Conservation (phyloP, 2,113 vertebrate species). For the Gobius niger region DNA sequence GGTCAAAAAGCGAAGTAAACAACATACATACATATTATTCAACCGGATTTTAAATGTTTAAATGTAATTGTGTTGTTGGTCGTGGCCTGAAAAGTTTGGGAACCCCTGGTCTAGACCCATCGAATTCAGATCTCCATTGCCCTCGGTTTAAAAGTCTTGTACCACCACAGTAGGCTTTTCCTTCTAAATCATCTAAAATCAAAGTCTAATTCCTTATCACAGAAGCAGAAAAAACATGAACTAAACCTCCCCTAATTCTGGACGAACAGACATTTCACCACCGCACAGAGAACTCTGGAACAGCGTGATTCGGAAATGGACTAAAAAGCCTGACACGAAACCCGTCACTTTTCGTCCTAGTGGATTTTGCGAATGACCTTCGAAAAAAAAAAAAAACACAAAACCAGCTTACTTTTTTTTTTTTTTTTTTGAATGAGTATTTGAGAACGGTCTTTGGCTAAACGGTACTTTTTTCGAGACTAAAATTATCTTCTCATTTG, state of each 20-base stretch:
- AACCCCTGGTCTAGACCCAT: background rate
- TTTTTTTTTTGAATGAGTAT: background rate
- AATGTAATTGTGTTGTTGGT: too few species aligned
- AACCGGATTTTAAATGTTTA: too few species aligned
- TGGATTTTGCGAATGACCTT: too few species aligned
- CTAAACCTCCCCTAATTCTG: background rate
- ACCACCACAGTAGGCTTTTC: background rate
- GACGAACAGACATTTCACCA: background rate
- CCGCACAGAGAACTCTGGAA: background rate
- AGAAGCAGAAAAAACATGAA: background rate
- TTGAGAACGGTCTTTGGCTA: background rate
- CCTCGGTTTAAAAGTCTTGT: background rate
- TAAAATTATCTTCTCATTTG: background rate
- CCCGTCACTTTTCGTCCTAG: too few species aligned
- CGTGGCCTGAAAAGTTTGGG: too few species aligned
- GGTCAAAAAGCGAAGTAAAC: too few species aligned
- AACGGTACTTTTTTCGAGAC: background rate
- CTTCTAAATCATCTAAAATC: background rate
- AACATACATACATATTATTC: too few species aligned
- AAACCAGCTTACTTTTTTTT: too few species aligned
- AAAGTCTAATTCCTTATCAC: background rate
- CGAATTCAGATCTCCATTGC: background rate
- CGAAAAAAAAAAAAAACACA: background rate
- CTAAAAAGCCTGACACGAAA: background rate
- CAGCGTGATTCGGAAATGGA: background rate